Evolutionary conservation across 2,113 vertebrate species (phyloP), one percentile per base, ranked within the genome.

Genomic region (Pyrgilauda ruficollis): DNA sequence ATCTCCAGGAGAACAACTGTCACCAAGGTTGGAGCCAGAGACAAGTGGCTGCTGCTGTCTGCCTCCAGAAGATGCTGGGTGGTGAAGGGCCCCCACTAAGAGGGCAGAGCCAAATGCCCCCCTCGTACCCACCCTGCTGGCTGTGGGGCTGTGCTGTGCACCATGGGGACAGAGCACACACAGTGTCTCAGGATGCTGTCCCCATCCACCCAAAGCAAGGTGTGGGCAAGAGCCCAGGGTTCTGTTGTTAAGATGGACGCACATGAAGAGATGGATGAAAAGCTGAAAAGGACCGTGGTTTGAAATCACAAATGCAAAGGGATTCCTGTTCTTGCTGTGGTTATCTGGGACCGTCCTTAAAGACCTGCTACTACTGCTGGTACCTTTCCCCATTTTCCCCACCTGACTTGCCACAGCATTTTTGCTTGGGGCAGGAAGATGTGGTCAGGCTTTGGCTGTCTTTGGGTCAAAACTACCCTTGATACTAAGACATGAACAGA

Each of bases 101-200:
- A 30, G 27, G 24, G n/a, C 52, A 66, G 30, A 62, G 30, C 56
- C 27, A 35, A 46, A 50, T 15, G 15, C 5, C 33, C 49, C 7
- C 10, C 41, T 67, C 0, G 0, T 1, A 2, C 11, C 23, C 28
- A 5, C 11, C 33, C 13, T 23, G 15, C 33, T 52, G n/a, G 19
- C 37, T 67, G 30, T 47, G 31, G 35, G 56, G 37, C 41, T 75
- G 50, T 8, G 5, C 50, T 66, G 37, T 4, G 2, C 9, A 26
- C 0, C 22, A 24, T 1, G 2, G n/a, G 23, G 13, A 7, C 28
- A 35, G 43, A 49, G n/a, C 63, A 24, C 47, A 33, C 27, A 43
- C 37, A 10, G 22, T 24, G 6, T 13, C 22, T 39, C 21, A 84
- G 69, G 39, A 28, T 18, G 12, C 26, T 9, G n/a, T 41, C 41